Conservation (phyloP, 1,140 invertebrate genomes). For the Brachionus koreanus region DNA sequence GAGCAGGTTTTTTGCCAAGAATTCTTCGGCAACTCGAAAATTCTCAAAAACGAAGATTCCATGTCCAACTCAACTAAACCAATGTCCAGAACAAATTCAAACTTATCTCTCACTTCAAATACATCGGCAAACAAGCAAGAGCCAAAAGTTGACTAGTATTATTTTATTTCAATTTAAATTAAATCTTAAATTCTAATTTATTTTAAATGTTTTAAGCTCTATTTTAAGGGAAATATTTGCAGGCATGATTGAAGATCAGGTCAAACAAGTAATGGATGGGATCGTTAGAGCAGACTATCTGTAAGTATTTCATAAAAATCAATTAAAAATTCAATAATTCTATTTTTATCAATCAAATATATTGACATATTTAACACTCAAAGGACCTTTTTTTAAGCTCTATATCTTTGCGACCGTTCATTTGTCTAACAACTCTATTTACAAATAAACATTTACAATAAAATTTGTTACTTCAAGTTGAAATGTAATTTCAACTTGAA, state of each 20-base stretch:
- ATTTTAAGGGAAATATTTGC: slow-evolving; percentile 17
- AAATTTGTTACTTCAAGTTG: too few relatives aligned
- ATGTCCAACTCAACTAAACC: not conserved
- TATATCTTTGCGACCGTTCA: too few relatives aligned
- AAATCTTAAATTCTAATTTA: not conserved
- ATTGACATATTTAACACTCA: too few relatives aligned
- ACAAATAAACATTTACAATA: too few relatives aligned
- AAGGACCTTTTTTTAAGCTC: too few relatives aligned
- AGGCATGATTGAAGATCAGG: not conserved
- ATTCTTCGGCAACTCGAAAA: slow-evolving; percentile 73
- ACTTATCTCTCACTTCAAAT: slow-evolving; percentile 1
- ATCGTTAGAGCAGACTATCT: slow-evolving; percentile 32
- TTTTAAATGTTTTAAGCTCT: not conserved
- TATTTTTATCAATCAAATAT: too few relatives aligned
- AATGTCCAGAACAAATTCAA: slow-evolving; percentile 14
- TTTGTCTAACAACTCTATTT: too few relatives aligned
- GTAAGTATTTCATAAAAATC: not conserved
- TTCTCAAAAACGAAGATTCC: slow-evolving; percentile 49
- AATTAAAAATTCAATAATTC: too few relatives aligned
- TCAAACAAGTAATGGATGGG: slow-evolving; percentile 21
- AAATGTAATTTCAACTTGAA: too few relatives aligned
- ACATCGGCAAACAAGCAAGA: not conserved
- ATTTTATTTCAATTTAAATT: not conserved
- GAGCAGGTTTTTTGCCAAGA: slow-evolving; percentile 92
- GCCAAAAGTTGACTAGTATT: not conserved